Evolutionary conservation across 2,113 vertebrate species (phyloP).

Genomic region (Mormyrus iriodes): DNA sequence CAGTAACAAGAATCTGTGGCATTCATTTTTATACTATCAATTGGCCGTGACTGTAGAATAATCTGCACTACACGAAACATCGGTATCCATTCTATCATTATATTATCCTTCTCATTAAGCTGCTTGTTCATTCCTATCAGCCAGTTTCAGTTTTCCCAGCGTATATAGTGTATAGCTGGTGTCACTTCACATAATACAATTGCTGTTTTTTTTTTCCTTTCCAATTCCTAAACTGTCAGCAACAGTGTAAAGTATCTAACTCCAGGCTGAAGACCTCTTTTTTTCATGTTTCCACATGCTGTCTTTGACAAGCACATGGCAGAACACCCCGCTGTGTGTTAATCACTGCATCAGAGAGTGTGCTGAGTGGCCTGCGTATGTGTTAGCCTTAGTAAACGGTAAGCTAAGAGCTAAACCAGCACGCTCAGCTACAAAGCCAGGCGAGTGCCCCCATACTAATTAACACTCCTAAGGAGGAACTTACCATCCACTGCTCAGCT

Average conservation of each 20-base stretch:
- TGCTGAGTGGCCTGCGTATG: neutral
- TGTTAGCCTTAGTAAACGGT: neutral
- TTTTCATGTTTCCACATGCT: neutral
- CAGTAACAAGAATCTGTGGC: neutral
- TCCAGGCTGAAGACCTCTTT: neutral
- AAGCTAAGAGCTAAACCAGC: neutral
- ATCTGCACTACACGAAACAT: neutral
- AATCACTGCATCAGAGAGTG: neutral
- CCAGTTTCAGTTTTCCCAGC: neutral
- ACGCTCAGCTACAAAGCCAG: neutral
- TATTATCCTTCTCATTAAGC: neutral
- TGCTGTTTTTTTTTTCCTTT: neutral
- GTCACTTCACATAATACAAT: neutral
- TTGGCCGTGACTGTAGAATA: neutral
- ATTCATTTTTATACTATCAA: neutral
- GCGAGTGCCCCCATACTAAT: neutral
- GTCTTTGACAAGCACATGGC: neutral
- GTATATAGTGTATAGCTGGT: neutral
- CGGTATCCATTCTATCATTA: neutral
- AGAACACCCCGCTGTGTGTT: neutral
- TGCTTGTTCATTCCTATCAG: neutral
- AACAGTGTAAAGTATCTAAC: neutral
- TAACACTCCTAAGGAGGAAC: conserved; percentile 7
- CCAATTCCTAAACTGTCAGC: neutral
- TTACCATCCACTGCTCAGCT: neutral